These are phyloP conservation scores for Dromas ardeola DNA, from an alignment of 2,113 vertebrate genomes.

Conservation along the genomic window DNA sequence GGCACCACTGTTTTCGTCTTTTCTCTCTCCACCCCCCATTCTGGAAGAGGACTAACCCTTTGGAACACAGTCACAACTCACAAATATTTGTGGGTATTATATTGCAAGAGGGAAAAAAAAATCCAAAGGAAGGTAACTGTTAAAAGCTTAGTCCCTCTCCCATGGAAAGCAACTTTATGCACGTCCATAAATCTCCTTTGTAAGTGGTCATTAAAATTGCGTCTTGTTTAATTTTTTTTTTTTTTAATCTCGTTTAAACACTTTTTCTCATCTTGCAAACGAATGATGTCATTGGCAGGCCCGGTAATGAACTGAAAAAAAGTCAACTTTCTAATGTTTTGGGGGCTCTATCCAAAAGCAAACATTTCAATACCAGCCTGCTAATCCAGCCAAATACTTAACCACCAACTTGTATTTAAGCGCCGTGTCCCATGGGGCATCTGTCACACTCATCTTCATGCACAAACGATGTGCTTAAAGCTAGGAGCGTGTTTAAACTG, in stretches of 20 bases:
- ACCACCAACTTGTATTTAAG: background rate
- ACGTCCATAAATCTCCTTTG: conserved; percentile 78
- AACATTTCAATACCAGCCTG: conserved; percentile 59
- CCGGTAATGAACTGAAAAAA: conserved; percentile 69
- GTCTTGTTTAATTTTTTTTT: conserved; percentile 77
- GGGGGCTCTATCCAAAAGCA: conserved; percentile 65
- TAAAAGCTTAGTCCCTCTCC: conserved; percentile 76
- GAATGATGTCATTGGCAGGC: conserved; percentile 77
- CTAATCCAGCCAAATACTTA: conserved; percentile 30
- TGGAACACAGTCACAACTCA: conserved; percentile 75
- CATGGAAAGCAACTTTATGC: conserved; percentile 79
- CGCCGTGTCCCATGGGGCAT: background rate
- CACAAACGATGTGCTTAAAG: background rate
- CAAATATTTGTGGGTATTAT: conserved; percentile 84
- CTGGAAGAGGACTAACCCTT: conserved; percentile 70
- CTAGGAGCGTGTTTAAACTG: background rate
- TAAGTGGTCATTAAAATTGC: conserved; percentile 81
- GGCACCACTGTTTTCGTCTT: conserved; percentile 74
- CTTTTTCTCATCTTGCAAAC: conserved; percentile 77
- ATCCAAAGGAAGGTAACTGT: conserved; percentile 74
- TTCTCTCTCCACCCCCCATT: conserved; percentile 57
- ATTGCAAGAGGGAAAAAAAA: conserved; percentile 65
- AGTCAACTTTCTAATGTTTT: conserved; percentile 51
- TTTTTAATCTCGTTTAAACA: conserved; percentile 74
- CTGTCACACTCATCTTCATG: conserved; percentile 3